phyloP scores from a whole-genome alignment of 2,888 invertebrate species.

The Cryptosula pallasiana region DNA sequence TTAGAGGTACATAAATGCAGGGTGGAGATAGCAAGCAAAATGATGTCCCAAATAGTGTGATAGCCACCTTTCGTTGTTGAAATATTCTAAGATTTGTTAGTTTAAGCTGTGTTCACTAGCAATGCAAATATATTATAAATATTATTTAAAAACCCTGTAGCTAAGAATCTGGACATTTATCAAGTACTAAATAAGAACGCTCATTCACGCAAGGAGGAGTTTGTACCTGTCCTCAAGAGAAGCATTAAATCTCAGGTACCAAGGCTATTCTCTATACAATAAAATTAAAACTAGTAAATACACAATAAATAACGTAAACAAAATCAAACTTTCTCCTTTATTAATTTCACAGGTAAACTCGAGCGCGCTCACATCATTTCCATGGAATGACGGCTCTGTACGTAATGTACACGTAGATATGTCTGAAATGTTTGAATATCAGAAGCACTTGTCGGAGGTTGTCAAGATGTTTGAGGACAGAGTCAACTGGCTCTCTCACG shows the following conservation, averaged over 20 bases:
- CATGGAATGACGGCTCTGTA: constrained; percentile 52
- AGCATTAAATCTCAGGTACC: constrained; percentile 53
- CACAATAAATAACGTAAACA: too few relatives aligned
- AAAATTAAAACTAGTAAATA: too few relatives aligned
- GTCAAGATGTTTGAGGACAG: constrained; percentile 50
- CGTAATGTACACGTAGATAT: constrained; percentile 54
- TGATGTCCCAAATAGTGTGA: too few relatives aligned
- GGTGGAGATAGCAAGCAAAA: too few relatives aligned
- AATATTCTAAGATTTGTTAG: too few relatives aligned
- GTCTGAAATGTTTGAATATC: constrained; percentile 52
- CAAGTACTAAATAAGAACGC: constrained; percentile 53
- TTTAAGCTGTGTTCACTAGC: too few relatives aligned
- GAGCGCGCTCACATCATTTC: constrained; percentile 53
- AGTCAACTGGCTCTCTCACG: constrained; percentile 50
- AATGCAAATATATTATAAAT: too few relatives aligned
- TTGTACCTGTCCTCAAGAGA: constrained; percentile 51
- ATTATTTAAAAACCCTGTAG: too few relatives aligned
- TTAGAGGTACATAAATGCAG: constrained; percentile 41
- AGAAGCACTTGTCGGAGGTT: constrained; percentile 48
- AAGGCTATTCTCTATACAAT: too few relatives aligned
- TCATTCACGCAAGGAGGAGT: constrained; percentile 51
- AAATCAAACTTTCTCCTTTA: too few relatives aligned
- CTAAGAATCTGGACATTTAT: constrained; percentile 50
- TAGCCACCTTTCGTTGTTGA: too few relatives aligned
- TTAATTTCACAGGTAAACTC: constrained; percentile 28